Base-by-base conservation (phyloP, 2,888 invertebrate species). In the Dendrolimus houi region DNA sequence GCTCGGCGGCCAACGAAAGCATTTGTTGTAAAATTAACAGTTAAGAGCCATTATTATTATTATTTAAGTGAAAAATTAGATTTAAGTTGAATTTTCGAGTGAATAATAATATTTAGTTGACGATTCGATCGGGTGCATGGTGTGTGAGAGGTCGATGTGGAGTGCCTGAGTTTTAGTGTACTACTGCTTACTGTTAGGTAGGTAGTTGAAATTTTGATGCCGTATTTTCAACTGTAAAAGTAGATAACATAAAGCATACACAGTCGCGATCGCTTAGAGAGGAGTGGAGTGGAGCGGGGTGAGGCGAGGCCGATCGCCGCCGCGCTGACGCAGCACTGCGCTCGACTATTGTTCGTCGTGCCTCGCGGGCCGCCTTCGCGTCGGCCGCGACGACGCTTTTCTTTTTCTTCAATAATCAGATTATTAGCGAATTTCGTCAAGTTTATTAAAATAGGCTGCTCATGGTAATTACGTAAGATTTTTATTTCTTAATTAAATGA, bases 161-260 rank as follows among this genome's bases (percentile, higher is more conserved):
- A 85, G 87, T 89, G 89, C 85, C 87, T 87, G 90, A 79, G 83
- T 82, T 81, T 76, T 87, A 87, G 87, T 80, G 83, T 85, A 88
- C 87, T 87, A 85, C 89, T 83, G 90, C 90, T 90, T 89, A 90
- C 87, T 87, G 87, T 89, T 90, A 89, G 90, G 90, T 90, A 89
- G 89, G 89, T 89, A 88, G 88, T 88, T 88, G 86, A 83, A 87
- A 87, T 89, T 88, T 87, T 83, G 85, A 88, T 77, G 85, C 85
- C 85, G 85, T 85, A 87, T 87, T 87, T 87, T 86, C 75, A 83
- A 87, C 85, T 82, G 87, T 87, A 87, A 81, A 75, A 68, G 88
- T 88, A 89, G 87, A 77, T 80, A 79, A 83, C 9, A 81, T 77
- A 79, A 83, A 81, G 87, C 87, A 84, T 82, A 78, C 81, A 83